Percentiles rank a stretch among this genome's conserved stretches.
Evolutionary conservation across 2,797 vertebrate species (phyloP).

Genomic region (Neostethus bicornis): DNA sequence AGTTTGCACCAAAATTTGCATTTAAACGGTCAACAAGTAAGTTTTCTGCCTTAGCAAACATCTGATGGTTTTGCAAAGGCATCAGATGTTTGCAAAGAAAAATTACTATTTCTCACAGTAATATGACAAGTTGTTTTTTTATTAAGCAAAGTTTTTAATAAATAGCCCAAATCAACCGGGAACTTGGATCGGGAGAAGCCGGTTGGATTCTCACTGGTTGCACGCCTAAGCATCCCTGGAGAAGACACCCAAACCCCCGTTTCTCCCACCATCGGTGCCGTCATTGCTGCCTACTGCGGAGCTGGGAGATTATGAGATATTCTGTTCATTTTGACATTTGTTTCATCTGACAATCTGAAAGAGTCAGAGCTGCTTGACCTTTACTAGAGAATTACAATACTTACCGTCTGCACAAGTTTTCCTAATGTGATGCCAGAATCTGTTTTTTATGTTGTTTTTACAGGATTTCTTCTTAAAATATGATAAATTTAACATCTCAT

Average conservation of each 20-base stretch:
- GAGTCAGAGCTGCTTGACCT: conserved; percentile 22
- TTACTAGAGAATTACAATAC: neutral
- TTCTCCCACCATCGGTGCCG: too few relatives aligned
- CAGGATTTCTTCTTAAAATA: neutral
- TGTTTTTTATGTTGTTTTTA: neutral
- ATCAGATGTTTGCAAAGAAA: neutral
- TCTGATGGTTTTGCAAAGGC: too few relatives aligned
- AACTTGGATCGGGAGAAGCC: too few relatives aligned
- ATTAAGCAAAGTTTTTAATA: too few relatives aligned
- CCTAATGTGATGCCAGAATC: neutral
- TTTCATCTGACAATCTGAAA: conserved; percentile 34
- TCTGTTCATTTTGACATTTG: neutral
- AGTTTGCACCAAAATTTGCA: neutral
- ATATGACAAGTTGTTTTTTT: too few relatives aligned
- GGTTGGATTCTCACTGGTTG: too few relatives aligned
- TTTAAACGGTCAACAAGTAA: too few relatives aligned
- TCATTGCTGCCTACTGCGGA: too few relatives aligned
- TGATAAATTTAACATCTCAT: neutral
- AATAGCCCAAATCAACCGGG: too few relatives aligned
- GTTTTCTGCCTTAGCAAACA: too few relatives aligned
- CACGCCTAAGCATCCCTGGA: too few relatives aligned
- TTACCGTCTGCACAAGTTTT: neutral
- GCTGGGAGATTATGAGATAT: neutral
- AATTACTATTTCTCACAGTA: neutral
- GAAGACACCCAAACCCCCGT: too few relatives aligned